Conservation (phyloP, 2,797 vertebrate species). For the Cryptoblepharus egeriae region DNA sequence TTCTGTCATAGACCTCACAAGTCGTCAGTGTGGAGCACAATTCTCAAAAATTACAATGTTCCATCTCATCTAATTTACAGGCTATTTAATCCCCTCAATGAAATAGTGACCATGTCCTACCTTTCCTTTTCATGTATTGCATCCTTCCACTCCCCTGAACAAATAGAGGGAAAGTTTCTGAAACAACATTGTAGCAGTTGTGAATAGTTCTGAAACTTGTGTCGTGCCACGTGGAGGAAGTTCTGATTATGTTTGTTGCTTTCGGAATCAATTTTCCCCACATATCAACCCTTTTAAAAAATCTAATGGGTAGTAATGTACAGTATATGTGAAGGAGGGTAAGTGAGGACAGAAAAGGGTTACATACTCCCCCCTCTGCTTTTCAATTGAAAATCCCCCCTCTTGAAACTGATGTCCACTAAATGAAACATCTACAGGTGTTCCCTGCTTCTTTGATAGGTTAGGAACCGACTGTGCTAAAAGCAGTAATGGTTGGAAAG, state of each 20-base stretch:
- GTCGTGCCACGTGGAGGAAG: neutral
- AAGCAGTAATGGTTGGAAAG: too few relatives aligned
- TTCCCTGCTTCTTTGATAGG: too few relatives aligned
- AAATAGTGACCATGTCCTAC: neutral
- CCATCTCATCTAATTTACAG: neutral
- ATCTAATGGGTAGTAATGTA: neutral
- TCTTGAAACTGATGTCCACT: neutral
- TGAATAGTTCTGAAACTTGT: neutral
- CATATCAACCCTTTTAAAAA: neutral
- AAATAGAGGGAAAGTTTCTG: neutral
- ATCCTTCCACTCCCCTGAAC: too few relatives aligned
- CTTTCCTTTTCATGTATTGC: neutral
- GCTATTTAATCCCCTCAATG: neutral
- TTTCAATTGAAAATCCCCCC: neutral
- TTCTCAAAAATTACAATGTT: neutral
- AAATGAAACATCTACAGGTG: too few relatives aligned
- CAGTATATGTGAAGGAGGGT: too few relatives aligned
- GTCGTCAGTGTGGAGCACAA: neutral
- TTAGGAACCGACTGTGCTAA: too few relatives aligned
- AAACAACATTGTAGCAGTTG: neutral
- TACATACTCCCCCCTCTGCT: neutral
- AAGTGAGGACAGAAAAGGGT: neutral
- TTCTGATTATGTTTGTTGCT: too few relatives aligned
- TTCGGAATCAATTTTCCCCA: neutral
- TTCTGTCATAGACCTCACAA: constrained; percentile 15